Evolutionary conservation across 2,113 vertebrate species (phyloP).

Genomic region (Indri indri): DNA sequence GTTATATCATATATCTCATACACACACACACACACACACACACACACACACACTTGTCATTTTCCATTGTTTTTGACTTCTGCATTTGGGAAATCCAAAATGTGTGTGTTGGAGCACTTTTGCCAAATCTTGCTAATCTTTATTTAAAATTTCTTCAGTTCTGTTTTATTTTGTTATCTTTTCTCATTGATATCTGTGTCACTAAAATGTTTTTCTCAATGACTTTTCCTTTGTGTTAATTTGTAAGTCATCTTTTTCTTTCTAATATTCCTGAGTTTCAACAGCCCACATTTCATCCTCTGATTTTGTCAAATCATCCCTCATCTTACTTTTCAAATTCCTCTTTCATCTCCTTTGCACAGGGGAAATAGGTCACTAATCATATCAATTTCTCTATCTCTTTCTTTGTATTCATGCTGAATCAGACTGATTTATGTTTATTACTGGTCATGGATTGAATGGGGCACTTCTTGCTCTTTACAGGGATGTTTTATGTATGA

Average conservation of each 20-base stretch:
- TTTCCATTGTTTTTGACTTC: not conserved
- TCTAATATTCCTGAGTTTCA: not conserved
- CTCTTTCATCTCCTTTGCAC: not conserved
- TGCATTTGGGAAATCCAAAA: not conserved
- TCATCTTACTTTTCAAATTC: not conserved
- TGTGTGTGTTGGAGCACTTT: not conserved
- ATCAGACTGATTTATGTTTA: not conserved
- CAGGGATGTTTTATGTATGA: not conserved
- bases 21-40: not conserved
- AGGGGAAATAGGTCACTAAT: not conserved
- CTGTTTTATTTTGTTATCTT: not conserved
- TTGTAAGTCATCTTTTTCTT: not conserved
- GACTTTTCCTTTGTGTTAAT: not conserved
- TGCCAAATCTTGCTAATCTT: not conserved
- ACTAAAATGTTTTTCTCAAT: not conserved
- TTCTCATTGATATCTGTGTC: not conserved
- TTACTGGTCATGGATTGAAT: not conserved
- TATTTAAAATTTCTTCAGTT: not conserved
- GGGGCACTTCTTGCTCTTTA: not conserved
- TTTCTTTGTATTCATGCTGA: not conserved
- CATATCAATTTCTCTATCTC: not conserved
- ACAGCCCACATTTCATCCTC: not conserved
- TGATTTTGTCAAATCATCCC: not conserved
- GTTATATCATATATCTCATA: too few species aligned
- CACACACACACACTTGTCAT: too few species aligned